Conservation (phyloP, 2,797 vertebrate species). For the Sorex maritimensis region DNA sequence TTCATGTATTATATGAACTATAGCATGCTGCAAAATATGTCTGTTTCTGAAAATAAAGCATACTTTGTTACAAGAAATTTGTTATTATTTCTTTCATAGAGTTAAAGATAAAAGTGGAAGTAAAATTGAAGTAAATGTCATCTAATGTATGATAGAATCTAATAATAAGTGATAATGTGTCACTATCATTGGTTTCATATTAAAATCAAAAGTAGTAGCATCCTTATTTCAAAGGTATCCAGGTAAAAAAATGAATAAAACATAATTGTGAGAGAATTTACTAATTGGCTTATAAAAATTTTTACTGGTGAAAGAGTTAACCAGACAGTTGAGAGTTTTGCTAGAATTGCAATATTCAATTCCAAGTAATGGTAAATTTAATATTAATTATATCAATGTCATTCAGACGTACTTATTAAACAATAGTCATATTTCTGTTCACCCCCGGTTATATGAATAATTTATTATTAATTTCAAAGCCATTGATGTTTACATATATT, state of each 20-base stretch:
- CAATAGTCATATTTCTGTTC: background rate
- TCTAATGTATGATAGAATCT: background rate
- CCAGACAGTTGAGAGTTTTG: background rate
- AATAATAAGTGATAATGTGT: background rate
- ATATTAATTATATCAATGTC: background rate
- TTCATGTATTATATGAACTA: background rate
- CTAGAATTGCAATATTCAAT: background rate
- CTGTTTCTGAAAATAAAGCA: background rate
- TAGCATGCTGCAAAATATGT: background rate
- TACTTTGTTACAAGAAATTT: background rate
- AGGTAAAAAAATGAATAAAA: too few relatives aligned
- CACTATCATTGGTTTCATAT: background rate
- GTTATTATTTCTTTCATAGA: background rate
- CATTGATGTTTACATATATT: background rate
- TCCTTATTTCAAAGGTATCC: background rate
- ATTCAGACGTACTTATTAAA: background rate
- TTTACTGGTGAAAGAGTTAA: background rate
- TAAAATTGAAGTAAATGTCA: background rate
- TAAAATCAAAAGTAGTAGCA: background rate
- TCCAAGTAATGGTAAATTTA: slow-evolving; percentile 10
- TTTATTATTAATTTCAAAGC: background rate
- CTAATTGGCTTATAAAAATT: background rate
- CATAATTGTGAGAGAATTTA: background rate
- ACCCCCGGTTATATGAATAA: background rate
- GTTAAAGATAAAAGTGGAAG: background rate